A percentile compares a stretch with the other conserved stretches of the same genome.
phyloP scores from a whole-genome alignment of 2,888 invertebrate species.

The Willowsia nigromaculata region DNA sequence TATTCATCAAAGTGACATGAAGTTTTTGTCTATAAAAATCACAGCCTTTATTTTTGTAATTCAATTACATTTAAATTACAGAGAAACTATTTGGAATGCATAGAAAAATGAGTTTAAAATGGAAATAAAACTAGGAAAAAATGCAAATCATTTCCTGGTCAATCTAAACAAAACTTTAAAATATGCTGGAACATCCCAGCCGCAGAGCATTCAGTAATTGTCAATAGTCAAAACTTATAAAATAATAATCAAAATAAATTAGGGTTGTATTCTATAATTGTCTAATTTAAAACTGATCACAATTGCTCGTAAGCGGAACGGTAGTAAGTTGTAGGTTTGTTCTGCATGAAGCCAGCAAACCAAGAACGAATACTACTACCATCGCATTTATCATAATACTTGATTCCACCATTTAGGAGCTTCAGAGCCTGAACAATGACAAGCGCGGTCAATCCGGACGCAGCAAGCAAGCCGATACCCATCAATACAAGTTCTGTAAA shows the following conservation, averaged over 20 bases:
- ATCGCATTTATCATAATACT: not conserved
- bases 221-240: not conserved
- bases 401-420: not conserved
- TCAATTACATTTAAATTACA: not conserved
- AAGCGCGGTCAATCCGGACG: not conserved
- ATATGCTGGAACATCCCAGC: not conserved
- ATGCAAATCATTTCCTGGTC: conserved; percentile 35
- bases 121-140: not conserved
- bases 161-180: not conserved
- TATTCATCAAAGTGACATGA: too few relatives aligned
- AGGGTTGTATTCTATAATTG: not conserved
- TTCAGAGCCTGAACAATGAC: conserved; percentile 6
- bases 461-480: conserved; percentile 42
- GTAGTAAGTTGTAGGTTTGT: not conserved
- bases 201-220: too few relatives aligned
- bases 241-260: conserved; percentile 2
- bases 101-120: not conserved
- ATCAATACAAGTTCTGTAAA: conserved; percentile 29
- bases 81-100: not conserved
- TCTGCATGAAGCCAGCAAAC: not conserved
- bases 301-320: not conserved
- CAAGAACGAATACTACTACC: not conserved
- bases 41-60: not conserved
- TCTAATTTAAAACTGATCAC: not conserved
- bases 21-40: too few relatives aligned